Evolutionary conservation across 2,888 invertebrate genomes (phyloP), one percentile per base, ranked within the genome.

Genomic region (Meteorus colon): DNA sequence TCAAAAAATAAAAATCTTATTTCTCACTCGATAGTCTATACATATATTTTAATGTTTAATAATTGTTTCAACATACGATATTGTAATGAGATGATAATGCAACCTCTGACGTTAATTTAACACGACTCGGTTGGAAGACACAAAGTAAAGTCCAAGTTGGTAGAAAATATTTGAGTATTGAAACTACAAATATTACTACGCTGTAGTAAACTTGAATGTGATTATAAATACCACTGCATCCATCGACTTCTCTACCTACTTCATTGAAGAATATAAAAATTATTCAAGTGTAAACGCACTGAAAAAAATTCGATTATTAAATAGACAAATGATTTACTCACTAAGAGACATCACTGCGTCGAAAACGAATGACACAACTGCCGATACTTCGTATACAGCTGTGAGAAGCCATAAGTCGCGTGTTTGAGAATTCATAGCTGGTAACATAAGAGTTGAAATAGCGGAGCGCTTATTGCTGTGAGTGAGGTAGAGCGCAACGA

Each of bases 361-460:
- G 79, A 86, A 89, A 31, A 85, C 82, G 41, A 88, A 80, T 16
- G 87, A 85, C 63, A 87, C 81, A 34, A 90, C 81, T 27, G 91
- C 91, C 14, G 91, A 91, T 60, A 91, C 81, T 83, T 91, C 90
- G 82, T 90, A 91, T n/a, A 90, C 90, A 67, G 89, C 85, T 34
- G 91, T 89, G 62, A 91, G 88, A 79, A 90, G 90, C 91, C 91
- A 91, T 24, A 91, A 86, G 81, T 91, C 91, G 81, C 90, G 83
- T 69, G 91, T 91, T 80, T 91, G 90, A 55, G 90, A 90, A 37
- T 85, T 84, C 71, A 83, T 79, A 5, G 84, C 81, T 59, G 86
- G 84, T 74, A 86, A 77, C 82, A 86, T 85, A 59, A 85, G 66
- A 41, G 83, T 82, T 34, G 85, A 85, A 71, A 84, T 82, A 27